phyloP scores from a whole-genome alignment of 2,888 invertebrate genomes.

The Disparrhopalites patrizii region DNA sequence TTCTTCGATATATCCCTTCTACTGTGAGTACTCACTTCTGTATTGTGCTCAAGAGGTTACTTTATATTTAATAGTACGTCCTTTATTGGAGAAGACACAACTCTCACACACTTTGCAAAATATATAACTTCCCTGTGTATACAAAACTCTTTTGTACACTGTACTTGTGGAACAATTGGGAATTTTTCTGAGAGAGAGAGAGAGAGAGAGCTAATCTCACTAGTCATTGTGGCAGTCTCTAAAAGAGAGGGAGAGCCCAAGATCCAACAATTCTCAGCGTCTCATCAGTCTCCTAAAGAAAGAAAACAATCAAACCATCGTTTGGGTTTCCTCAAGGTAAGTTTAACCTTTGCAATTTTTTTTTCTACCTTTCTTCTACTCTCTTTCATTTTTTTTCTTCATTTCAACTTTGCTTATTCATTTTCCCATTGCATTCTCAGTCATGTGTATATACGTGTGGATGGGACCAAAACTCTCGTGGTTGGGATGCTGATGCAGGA shows the following conservation, averaged over 20 bases:
- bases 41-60: too few relatives aligned
- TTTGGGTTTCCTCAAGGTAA: slow-evolving; percentile 22
- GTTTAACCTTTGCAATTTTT: slow-evolving; percentile 14
- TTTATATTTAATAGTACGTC: too few relatives aligned
- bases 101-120: too few relatives aligned
- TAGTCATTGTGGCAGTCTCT: too few relatives aligned
- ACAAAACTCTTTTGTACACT: neutral
- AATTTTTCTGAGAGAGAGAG: neutral
- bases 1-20: too few relatives aligned
- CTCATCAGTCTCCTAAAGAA: neutral
- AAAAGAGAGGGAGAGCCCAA: neutral
- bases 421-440: too few relatives aligned
- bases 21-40: too few relatives aligned
- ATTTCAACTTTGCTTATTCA: neutral
- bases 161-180: neutral
- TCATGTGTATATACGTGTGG: too few relatives aligned
- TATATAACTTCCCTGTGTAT: too few relatives aligned
- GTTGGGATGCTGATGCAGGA: too few relatives aligned
- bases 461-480: too few relatives aligned
- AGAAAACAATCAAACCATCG: neutral
- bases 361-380: slow-evolving; percentile 9
- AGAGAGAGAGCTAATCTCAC: neutral
- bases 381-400: neutral
- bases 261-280: neutral
- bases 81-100: too few relatives aligned